phyloP scores from a whole-genome alignment of 1,140 invertebrate species.

The Calephelis virginiensis region DNA sequence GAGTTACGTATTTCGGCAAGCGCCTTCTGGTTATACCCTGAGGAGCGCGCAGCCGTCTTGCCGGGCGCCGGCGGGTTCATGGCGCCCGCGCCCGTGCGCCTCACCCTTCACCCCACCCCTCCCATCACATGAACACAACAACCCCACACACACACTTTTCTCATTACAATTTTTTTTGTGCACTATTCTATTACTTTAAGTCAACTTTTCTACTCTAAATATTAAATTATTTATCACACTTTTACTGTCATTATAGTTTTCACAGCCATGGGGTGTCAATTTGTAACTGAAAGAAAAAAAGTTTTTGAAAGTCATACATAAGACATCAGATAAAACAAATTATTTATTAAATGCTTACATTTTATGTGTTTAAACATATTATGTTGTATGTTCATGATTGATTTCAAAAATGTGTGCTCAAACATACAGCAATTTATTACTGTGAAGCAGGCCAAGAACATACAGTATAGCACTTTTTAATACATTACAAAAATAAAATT shows the following conservation, averaged over 20 bases:
- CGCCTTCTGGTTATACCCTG: slow-evolving; percentile 92
- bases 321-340: no score
- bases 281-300: slow-evolving; percentile 24
- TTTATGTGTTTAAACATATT: no score
- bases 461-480: not conserved
- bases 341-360: no score
- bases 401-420: no score
- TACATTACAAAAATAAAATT: slow-evolving; percentile 14
- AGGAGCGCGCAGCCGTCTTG: slow-evolving; percentile 86
- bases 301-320: no score
- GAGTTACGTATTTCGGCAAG: slow-evolving; percentile 92
- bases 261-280: slow-evolving; percentile 15
- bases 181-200: slow-evolving; percentile 27
- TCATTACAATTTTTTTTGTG: slow-evolving; percentile 47
- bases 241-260: slow-evolving; percentile 28
- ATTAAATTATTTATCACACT: slow-evolving; percentile 20
- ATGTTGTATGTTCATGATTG: no score
- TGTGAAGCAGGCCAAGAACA: not conserved
- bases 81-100: slow-evolving; percentile 77
- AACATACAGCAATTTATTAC: no score
- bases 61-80: slow-evolving; percentile 84
- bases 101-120: slow-evolving; percentile 71
- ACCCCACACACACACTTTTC: slow-evolving; percentile 52
- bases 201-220: slow-evolving; percentile 14
- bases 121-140: slow-evolving; percentile 65